These are phyloP conservation scores for Pseudomyrmex dendroicus DNA, from an alignment of 1,140 invertebrate species.

Conservation along the genomic window DNA sequence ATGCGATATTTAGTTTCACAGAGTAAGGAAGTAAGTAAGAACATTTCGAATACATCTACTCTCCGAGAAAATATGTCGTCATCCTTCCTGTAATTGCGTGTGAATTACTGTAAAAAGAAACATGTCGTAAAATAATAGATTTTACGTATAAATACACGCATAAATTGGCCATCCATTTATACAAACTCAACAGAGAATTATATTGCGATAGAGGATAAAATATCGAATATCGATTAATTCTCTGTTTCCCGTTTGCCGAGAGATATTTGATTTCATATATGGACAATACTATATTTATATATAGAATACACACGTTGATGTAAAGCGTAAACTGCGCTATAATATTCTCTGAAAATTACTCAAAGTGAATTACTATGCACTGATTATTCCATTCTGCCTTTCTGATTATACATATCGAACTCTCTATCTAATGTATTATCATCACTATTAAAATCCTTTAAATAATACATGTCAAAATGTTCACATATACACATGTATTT, in stretches of 20 bases:
- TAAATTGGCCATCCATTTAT: neutral
- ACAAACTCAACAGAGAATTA: slow-evolving; percentile 28
- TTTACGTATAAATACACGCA: neutral
- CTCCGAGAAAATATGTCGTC: neutral
- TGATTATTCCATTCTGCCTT: slow-evolving; percentile 13
- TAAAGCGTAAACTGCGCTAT: slow-evolving; percentile 33
- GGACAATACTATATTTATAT: slow-evolving; percentile 29
- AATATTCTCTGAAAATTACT: slow-evolving; percentile 35
- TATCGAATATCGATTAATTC: slow-evolving; percentile 54
- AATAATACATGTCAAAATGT: neutral
- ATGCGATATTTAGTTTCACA: neutral
- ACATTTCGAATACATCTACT: neutral
- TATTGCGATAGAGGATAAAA: neutral
- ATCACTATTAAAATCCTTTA: too few species aligned
- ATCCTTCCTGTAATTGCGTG: neutral
- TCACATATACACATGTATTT: neutral
- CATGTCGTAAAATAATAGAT: neutral
- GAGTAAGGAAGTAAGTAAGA: neutral
- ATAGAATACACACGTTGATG: neutral
- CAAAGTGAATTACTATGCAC: slow-evolving; percentile 32
- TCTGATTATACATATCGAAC: neutral
- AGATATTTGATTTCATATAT: slow-evolving; percentile 49
- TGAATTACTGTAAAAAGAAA: neutral
- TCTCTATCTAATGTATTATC: neutral
- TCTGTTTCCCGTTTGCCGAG: slow-evolving; percentile 10